A percentile compares a stretch with the other conserved stretches of the same genome.
Conservation (phyloP, 2,888 invertebrate species). For the Corythucha ciliata region DNA sequence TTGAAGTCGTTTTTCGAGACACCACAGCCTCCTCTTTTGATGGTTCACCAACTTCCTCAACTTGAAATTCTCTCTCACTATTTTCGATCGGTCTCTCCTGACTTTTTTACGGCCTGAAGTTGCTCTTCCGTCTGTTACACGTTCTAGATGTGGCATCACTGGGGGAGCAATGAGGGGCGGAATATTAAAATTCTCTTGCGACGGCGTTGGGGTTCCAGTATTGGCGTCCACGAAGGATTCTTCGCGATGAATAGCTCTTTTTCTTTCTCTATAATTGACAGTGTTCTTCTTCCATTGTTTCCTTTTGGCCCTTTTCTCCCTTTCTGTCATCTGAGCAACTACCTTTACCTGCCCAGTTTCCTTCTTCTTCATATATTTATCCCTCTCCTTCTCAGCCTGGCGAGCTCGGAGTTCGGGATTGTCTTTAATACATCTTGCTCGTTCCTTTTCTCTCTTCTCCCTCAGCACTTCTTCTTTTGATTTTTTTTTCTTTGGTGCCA, state of each 20-base stretch:
- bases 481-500: not conserved
- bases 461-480: conserved; percentile 7
- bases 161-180: conserved; percentile 1
- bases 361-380: conserved; percentile 10
- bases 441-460: conserved; percentile 13
- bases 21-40: conserved; percentile 7
- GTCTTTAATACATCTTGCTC: conserved; percentile 4
- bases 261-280: conserved; percentile 7
- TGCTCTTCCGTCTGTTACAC: conserved; percentile 11
- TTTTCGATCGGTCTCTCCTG: conserved; percentile 10
- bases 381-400: conserved; percentile 16
- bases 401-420: conserved; percentile 2
- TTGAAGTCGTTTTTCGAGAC: conserved; percentile 14
- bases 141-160: not conserved
- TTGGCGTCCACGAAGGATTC: conserved; percentile 9
- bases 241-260: not conserved
- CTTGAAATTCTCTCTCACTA: conserved; percentile 3
- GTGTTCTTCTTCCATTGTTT: conserved; percentile 11
- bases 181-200: not conserved
- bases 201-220: not conserved
- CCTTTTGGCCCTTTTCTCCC: too few species aligned
- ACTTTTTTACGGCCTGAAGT: conserved; percentile 5
- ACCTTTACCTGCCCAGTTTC: conserved; percentile 5
- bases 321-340: conserved; percentile 8
- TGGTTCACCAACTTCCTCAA: conserved; percentile 5